Percentiles rank a stretch among this genome's conserved stretches.
Conservation (phyloP, 2,113 vertebrate species). For the Anoura caudifer region DNA sequence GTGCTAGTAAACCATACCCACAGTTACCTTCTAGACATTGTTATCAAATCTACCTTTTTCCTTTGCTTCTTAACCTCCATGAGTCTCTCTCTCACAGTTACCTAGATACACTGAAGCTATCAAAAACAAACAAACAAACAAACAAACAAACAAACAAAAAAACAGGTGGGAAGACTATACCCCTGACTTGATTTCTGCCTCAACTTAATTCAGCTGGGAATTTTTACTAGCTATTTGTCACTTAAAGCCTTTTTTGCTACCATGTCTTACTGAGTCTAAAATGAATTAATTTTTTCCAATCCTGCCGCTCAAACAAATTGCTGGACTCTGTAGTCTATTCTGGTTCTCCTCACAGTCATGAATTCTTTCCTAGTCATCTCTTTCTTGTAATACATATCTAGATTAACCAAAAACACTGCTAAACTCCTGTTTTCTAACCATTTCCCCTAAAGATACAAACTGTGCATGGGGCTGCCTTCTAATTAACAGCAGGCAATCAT, state of each 20-base stretch:
- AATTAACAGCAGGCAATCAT: not conserved
- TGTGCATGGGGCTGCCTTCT: not conserved
- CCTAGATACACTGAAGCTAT: not conserved
- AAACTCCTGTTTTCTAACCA: not conserved
- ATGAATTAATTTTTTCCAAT: not conserved
- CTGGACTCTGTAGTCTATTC: not conserved
- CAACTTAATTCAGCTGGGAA: not conserved
- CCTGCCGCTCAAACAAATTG: not conserved
- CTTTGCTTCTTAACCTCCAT: not conserved
- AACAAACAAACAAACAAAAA: no score
- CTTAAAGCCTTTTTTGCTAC: not conserved
- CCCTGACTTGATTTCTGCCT: not conserved
- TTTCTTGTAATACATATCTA: not conserved
- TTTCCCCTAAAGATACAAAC: not conserved
- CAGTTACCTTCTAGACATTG: not conserved
- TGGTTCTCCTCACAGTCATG: not conserved
- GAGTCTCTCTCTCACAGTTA: not conserved
- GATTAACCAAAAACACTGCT: not conserved
- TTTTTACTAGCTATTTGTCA: not conserved
- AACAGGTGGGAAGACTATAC: not conserved
- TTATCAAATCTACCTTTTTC: not conserved
- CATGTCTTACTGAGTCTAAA: not conserved
- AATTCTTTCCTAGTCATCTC: not conserved
- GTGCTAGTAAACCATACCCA: not conserved
- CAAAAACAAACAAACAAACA: no score